Base-by-base conservation (phyloP, 2,113 vertebrate genomes). In the Corvus moneduloides region DNA sequence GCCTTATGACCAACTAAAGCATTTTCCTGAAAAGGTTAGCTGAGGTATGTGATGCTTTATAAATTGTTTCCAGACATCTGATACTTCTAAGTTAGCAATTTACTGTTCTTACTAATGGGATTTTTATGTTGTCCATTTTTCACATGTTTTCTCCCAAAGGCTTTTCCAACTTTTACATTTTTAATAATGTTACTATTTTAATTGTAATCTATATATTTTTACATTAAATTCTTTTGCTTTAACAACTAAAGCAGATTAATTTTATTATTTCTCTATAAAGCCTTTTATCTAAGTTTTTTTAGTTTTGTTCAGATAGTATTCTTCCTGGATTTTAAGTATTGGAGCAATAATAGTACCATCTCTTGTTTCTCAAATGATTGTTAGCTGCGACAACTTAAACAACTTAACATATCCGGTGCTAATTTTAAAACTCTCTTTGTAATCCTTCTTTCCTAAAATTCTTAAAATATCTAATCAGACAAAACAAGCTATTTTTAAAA, bases 1-100 rank as follows among this genome's bases (percentile, higher is more conserved):
- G 3, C 1, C 7, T n/a, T n/a, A 22, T 32, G 19, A 33, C 41
- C 4, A 15, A 22, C 2, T 48, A 44, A 49, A 91, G 0, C 21
- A 39, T 61, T 73, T 4, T 55, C 4, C 18, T 43, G 16, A 89
- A 72, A 72, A 9, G 16, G 79, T 52, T 59, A 56, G 2, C 5
- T 62, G 24, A 61, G 16, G 6, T 32, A 28, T 14, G 4, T 26
- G 33, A 26, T 35, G 12, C 10, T 46, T 89, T 83, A 64, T 56
- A 87, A 71, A 62, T 37, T 69, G 5, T 74, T 74, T 93, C 9
- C 19, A 77, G 73, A 41, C 1, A 44, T 19, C 11, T 73, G 10
- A 69, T 77, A 35, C 6, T 39, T 58, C n/a, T 67, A 56, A 83
- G 1, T 33, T 56, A 68, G 10, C 7, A 17, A 48, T 68, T 84